Evolutionary conservation across 2,113 vertebrate species (phyloP).

Genomic region (Emydura subglobosa): DNA sequence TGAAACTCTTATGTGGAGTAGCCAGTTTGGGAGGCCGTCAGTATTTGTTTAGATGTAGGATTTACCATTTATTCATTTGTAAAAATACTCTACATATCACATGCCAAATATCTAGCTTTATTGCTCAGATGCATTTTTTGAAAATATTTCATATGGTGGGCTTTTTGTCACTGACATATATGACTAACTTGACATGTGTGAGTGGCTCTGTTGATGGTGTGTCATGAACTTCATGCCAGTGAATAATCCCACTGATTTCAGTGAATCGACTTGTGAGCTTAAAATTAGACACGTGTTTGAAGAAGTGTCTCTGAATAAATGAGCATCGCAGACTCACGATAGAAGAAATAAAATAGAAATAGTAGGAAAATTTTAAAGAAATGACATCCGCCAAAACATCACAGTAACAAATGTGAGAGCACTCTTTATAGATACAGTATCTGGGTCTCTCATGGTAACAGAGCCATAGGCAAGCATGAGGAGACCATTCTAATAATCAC

Average conservation of each 20-base stretch:
- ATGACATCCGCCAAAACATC: too few relatives aligned
- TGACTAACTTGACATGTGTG: neutral
- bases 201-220: neutral
- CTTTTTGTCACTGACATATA: neutral
- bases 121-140: neutral
- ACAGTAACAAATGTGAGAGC: too few relatives aligned
- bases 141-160: neutral
- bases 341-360: too few relatives aligned
- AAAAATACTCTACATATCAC: neutral
- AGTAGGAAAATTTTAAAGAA: too few relatives aligned
- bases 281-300: neutral
- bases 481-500: too few relatives aligned
- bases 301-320: too few relatives aligned
- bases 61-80: slow-evolving; percentile 7
- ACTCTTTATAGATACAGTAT: too few relatives aligned
- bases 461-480: too few relatives aligned
- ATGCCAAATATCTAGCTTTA: neutral
- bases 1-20: neutral
- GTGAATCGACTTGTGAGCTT: neutral
- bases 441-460: too few relatives aligned
- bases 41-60: neutral
- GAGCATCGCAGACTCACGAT: too few relatives aligned
- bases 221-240: neutral
- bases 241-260: neutral
- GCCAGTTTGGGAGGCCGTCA: neutral